Conservation (phyloP, 1,140 invertebrate genomes). For the Drosophila virilis region DNA sequence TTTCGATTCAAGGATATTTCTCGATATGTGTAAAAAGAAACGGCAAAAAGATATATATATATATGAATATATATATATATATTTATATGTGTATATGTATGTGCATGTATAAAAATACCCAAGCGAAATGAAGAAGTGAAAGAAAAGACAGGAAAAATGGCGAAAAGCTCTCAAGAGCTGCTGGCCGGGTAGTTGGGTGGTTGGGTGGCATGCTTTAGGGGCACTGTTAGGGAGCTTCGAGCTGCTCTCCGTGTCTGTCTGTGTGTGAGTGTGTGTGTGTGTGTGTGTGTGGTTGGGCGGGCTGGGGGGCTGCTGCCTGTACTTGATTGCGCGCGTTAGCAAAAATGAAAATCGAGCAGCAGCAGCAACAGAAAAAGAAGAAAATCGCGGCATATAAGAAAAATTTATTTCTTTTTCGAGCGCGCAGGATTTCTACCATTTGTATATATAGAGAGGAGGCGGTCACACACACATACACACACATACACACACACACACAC, state of each 20-base stretch:
- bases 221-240: conserved; percentile 51
- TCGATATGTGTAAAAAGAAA: conserved; percentile 75
- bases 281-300: not conserved
- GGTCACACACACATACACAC: conserved; percentile 26
- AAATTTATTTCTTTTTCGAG: conserved; percentile 73
- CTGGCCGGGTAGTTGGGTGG: not conserved
- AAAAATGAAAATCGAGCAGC: conserved; percentile 75
- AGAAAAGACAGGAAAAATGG: conserved; percentile 66
- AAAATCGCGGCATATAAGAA: conserved; percentile 77
- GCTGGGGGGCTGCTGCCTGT: conserved; percentile 34
- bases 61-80: conserved; percentile 9
- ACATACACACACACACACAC: conserved; percentile 8
- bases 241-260: conserved; percentile 35
- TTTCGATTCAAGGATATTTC: conserved; percentile 82
- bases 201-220: conserved; percentile 9
- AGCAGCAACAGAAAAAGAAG: conserved; percentile 39
- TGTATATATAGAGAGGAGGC: conserved; percentile 60
- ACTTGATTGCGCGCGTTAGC: conserved; percentile 79
- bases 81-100: not conserved
- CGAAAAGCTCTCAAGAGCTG: conserved; percentile 43
- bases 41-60: conserved; percentile 27
- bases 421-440: conserved; percentile 73
- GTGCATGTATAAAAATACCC: conserved; percentile 20
- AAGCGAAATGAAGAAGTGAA: conserved; percentile 53
- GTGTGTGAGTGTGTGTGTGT: conserved; percentile 18